These are phyloP conservation scores for Nymphalis io DNA, from an alignment of 1,140 invertebrate species.

Conservation along the genomic window DNA sequence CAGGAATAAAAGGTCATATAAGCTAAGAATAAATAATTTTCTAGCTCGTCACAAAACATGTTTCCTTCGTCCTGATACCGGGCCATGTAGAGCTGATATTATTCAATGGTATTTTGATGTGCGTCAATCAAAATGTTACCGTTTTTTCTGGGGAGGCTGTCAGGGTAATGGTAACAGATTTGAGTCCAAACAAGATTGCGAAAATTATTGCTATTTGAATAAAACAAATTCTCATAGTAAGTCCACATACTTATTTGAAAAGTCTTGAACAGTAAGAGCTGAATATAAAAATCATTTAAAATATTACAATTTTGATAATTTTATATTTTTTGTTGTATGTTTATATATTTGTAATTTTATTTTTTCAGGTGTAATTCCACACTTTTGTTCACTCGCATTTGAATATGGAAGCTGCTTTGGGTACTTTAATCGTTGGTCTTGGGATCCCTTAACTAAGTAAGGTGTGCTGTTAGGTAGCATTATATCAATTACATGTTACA, in stretches of 20 bases:
- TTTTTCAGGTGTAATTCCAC: constrained; percentile 50
- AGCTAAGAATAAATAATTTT: constrained; percentile 27
- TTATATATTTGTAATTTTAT: constrained; percentile 4
- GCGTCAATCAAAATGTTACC: constrained; percentile 90
- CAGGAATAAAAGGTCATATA: neutral
- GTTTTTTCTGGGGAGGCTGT: constrained; percentile 97
- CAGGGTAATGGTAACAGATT: constrained; percentile 96
- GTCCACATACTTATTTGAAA: constrained; percentile 15
- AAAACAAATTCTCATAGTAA: constrained; percentile 34
- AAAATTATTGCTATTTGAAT: constrained; percentile 84
- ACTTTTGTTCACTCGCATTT: constrained; percentile 58
- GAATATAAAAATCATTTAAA: neutral
- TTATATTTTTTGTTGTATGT: no score
- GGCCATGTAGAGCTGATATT: constrained; percentile 90
- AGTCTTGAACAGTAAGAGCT: neutral
- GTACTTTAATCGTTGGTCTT: constrained; percentile 60
- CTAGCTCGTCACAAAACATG: constrained; percentile 83
- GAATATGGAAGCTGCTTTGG: constrained; percentile 68
- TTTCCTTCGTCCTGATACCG: constrained; percentile 84
- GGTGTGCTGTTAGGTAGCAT: neutral
- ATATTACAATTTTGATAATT: no score
- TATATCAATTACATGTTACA: no score
- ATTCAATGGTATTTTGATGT: constrained; percentile 94
- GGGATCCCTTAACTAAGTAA: constrained; percentile 56
- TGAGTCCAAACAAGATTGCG: constrained; percentile 89